Evolutionary conservation across 2,888 invertebrate species (phyloP).

Genomic region (Acheta domesticus): DNA sequence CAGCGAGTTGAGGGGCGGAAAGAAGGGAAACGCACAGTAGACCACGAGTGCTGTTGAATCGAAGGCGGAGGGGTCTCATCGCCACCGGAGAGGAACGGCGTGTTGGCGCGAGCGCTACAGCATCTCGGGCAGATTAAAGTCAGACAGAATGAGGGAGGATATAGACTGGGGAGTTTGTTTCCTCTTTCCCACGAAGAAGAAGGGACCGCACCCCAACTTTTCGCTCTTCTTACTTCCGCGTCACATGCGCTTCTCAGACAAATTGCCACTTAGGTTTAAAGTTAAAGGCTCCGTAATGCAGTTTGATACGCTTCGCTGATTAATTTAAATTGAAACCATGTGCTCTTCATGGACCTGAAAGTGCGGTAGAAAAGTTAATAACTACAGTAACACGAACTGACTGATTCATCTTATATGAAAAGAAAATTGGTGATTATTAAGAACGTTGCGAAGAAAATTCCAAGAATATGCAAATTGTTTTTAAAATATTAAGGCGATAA

Average conservation of each 20-base stretch:
- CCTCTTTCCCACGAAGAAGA: neutral
- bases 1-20: no score
- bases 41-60: no score
- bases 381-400: no score
- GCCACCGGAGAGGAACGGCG: no score
- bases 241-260: neutral
- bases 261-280: neutral
- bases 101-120: neutral
- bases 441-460: no score
- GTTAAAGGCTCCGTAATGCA: neutral
- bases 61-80: no score
- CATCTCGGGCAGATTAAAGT: neutral
- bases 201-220: neutral
- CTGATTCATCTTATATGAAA: no score
- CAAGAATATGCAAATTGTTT: no score
- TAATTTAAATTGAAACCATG: constrained; percentile 18
- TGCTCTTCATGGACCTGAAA: neutral
- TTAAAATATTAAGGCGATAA: no score
- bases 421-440: no score
- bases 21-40: no score
- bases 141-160: neutral
- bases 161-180: neutral
- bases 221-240: neutral
- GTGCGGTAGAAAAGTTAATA: neutral
- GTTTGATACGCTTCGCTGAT: neutral